Percentiles rank a stretch among this genome's conserved stretches.
Conservation (phyloP, 2,888 invertebrate genomes). For the Phengaris alcon region DNA sequence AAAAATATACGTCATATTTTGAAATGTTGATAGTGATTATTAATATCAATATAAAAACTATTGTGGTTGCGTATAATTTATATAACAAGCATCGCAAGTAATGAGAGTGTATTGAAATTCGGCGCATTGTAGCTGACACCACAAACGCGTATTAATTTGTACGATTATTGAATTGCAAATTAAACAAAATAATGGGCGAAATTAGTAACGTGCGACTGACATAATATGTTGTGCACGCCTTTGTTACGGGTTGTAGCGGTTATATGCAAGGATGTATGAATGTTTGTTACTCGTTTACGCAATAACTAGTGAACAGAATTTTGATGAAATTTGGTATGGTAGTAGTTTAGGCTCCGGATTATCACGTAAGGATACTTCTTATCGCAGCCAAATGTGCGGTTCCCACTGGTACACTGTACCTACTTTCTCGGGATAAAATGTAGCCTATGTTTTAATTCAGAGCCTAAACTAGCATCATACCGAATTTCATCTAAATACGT, state of each 20-base stretch:
- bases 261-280: too few relatives aligned
- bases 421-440: too few relatives aligned
- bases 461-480: too few relatives aligned
- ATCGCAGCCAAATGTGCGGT: too few relatives aligned
- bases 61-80: constrained; percentile 7
- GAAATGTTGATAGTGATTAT: neutral
- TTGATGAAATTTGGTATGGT: too few relatives aligned
- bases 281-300: too few relatives aligned
- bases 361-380: too few relatives aligned
- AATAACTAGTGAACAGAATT: too few relatives aligned
- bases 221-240: constrained; percentile 2
- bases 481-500: too few relatives aligned
- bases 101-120: constrained; percentile 26
- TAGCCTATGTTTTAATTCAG: too few relatives aligned
- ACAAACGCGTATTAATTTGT: constrained; percentile 26
- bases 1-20: neutral
- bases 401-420: too few relatives aligned
- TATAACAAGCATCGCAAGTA: constrained; percentile 7
- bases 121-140: constrained; percentile 28
- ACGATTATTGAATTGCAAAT: constrained; percentile 29
- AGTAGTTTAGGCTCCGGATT: too few relatives aligned
- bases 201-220: constrained; percentile 21
- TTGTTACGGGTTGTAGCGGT: neutral
- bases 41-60: neutral
- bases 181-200: constrained; percentile 24